phyloP scores from a whole-genome alignment of 2,888 invertebrate genomes.

The Linnaemya tessellans region DNA sequence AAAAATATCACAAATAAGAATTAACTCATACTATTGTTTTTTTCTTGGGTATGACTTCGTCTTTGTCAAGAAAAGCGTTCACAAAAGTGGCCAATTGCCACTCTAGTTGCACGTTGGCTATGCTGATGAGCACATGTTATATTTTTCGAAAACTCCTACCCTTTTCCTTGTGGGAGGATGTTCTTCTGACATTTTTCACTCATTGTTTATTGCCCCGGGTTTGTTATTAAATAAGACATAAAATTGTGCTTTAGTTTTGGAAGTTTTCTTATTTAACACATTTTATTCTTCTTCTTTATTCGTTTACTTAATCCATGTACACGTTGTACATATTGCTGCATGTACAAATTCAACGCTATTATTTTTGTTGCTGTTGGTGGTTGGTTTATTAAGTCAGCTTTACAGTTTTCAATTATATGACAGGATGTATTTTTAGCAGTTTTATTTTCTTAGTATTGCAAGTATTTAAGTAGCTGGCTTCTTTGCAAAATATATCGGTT shows the following conservation, averaged over 20 bases:
- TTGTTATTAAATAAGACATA: conserved; percentile 18
- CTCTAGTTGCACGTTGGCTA: too few species aligned
- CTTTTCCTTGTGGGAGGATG: neutral
- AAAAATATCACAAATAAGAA: neutral
- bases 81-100: too few species aligned
- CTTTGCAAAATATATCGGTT: too few species aligned
- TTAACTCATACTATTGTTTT: too few species aligned
- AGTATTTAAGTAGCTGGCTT: too few species aligned
- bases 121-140: too few species aligned
- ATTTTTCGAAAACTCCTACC: neutral
- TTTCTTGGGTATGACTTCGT: too few species aligned
- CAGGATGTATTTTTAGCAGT: neutral
- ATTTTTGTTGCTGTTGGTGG: neutral
- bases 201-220: conserved; percentile 10
- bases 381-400: neutral
- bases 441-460: too few species aligned
- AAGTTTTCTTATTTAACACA: neutral
- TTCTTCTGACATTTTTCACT: neutral
- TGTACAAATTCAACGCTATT: neutral
- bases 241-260: conserved; percentile 16
- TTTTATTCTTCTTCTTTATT: neutral
- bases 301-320: neutral
- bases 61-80: neutral
- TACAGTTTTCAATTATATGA: neutral
- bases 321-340: neutral